Evolutionary conservation across 2,888 invertebrate species (phyloP), one percentile per base, ranked within the genome.

Genomic region (Coecobrya sp.): DNA sequence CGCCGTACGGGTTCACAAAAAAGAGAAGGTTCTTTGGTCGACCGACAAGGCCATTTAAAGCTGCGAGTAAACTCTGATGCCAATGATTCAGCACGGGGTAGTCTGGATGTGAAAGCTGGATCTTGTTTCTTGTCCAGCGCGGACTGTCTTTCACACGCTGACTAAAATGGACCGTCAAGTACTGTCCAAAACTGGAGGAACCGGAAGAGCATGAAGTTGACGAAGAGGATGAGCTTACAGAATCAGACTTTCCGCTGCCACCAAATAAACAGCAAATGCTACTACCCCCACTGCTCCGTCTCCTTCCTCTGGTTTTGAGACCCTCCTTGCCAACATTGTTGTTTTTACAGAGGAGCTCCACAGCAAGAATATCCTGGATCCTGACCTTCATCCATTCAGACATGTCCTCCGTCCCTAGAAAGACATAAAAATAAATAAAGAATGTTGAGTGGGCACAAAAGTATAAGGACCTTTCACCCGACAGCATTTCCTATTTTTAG

Each of bases 1-100:
- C 98, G 0, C 98, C 98, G 95, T 97, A 97, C 0, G 98, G 98
- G 96, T 98, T 98, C 1, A 98, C 97, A 96, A 98, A 98, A 19
- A 98, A 96, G 84, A 98, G 96, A 65, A 98, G 96, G 79, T 96
- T 97, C 94, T 97, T 97, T 5, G 98, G 98, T 84, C 98, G 96
- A 95, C 96, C 96, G 3, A 95, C 95, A 65, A 96, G 95, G 92
- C 94, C 94, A 87, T 92, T 85, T n/a, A 95, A 82, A 70, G 76
- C 89, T 0, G 89, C 76, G 27, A 93, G 89, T 36, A 95, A 76
- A 1, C 89, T 76, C 16, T 92, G 82, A 85, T 91, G 93, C 95
- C 95, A 95, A 55, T 89, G 84, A 52, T 93, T 94, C 76, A 94
- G 93, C 62, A 94, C 92, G 10, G 92, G 79, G 25, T 89, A 91